Base-by-base conservation (phyloP, 2,888 invertebrate genomes). In the Agrilus cyanescens region DNA sequence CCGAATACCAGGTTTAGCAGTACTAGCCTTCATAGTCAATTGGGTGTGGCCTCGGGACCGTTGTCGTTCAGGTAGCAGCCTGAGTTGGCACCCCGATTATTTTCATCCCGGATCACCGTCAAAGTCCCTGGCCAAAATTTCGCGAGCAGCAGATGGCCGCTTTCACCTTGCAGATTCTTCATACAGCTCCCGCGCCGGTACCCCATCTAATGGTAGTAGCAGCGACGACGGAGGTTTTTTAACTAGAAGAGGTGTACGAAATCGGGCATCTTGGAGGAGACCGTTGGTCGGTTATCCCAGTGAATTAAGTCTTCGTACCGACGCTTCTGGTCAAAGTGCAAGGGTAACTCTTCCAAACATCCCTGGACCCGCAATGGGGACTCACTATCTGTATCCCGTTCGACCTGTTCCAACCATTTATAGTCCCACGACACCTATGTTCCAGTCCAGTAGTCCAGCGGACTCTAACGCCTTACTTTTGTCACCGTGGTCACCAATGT, bases 1-100 rank as follows among this genome's bases (percentile, higher is more conserved):
- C 86, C 77, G 88, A 88, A 81, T 88, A 88, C 85, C 88, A 85
- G 83, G 87, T 87, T 71, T 88, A 79, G 83, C 77, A 69, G 76
- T 82, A 57, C 70, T 80, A 56, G 72, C 76, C 51, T 75, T 78
- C 66, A 71, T 79, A 57, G 66, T 76, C 56, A 83, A 82, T 68
- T 82, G 82, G 82, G 76, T 82, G 62, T 82, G 82, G 82, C 82
- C 82, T 60, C 73, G 77, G 60, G 79, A 81, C 63, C 78, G 82
- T 47, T 82, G 81, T 58, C 70, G 68, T 50, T 71, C 72, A 50
- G 72, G 72, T 49, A 53, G 61, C 58, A 54, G 67, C 50, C 54
- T 61, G 33, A 64, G 62, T 51, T 66, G 66, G 67, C 61, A 66
- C 50, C 65, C 66, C 44, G 65, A 65, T 55, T 67, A 60, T 46